Evolutionary conservation across 2,888 invertebrate genomes (phyloP).

Genomic region (Lymantria dispar): DNA sequence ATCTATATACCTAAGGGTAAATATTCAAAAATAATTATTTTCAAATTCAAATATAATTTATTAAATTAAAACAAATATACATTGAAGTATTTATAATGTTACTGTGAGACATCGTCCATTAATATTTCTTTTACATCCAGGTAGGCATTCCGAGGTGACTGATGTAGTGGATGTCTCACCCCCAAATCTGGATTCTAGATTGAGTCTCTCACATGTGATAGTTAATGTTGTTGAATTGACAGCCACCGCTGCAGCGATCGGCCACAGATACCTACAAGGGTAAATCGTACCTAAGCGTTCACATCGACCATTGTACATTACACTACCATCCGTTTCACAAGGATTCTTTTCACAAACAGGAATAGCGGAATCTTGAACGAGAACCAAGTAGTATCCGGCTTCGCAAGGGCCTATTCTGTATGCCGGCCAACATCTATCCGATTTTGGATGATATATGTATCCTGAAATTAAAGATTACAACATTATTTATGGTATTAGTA

Average conservation of each 20-base stretch:
- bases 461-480: constrained; percentile 54
- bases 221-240: constrained; percentile 83
- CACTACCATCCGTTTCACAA: constrained; percentile 78
- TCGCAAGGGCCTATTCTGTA: constrained; percentile 86
- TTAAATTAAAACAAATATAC: neutral
- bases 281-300: constrained; percentile 52
- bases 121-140: constrained; percentile 58
- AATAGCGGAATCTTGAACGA: constrained; percentile 72
- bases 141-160: constrained; percentile 36
- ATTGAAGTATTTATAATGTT: constrained; percentile 2
- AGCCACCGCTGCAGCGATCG: constrained; percentile 68
- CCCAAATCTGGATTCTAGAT: constrained; percentile 51
- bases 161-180: constrained; percentile 11
- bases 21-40: no score
- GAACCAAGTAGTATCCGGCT: constrained; percentile 76
- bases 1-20: no score
- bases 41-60: neutral
- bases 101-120: constrained; percentile 45
- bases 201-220: constrained; percentile 79
- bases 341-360: constrained; percentile 85
- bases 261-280: constrained; percentile 63
- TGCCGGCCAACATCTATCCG: constrained; percentile 84
- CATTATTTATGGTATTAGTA: neutral
- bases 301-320: constrained; percentile 73
- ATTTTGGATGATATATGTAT: constrained; percentile 83